Evolutionary conservation across 2,888 invertebrate species (phyloP).

Genomic region (Anticlea derivata): DNA sequence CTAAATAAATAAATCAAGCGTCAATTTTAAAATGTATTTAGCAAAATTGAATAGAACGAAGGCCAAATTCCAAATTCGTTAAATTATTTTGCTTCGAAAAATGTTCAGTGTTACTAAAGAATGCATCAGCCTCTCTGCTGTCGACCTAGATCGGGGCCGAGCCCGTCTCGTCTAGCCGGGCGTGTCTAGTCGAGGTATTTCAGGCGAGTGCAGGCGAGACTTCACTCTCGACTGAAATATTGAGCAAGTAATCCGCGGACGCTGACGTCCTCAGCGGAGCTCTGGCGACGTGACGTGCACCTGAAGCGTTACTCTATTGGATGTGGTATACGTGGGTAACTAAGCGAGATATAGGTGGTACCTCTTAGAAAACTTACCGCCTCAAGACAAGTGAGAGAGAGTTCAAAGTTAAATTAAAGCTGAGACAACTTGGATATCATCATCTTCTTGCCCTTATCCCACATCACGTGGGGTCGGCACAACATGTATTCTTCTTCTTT

Average conservation of each 20-base stretch:
- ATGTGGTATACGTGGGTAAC: no score
- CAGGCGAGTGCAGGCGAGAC: not conserved
- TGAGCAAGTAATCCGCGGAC: slow-evolving; percentile 14
- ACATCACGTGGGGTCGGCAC: no score
- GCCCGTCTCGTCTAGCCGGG: not conserved
- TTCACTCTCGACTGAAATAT: slow-evolving; percentile 13
- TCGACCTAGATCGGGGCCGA: not conserved
- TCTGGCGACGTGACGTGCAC: not conserved
- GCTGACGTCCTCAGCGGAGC: slow-evolving; percentile 6
- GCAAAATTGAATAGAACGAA: slow-evolving; percentile 5
- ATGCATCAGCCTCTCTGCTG: slow-evolving; percentile 12
- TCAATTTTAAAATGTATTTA: not conserved
- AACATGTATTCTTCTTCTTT: no score
- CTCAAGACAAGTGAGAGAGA: no score
- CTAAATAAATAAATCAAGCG: not conserved
- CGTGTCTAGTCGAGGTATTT: slow-evolving; percentile 6
- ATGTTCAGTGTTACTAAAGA: slow-evolving; percentile 5
- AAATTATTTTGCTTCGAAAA: slow-evolving; percentile 1
- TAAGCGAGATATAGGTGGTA: no score
- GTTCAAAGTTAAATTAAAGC: no score
- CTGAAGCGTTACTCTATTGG: no score
- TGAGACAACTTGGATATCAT: no score
- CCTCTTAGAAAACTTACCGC: no score
- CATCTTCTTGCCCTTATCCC: no score
- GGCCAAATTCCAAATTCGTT: slow-evolving; percentile 9